A percentile compares a stretch with the other conserved stretches of the same genome.
Evolutionary conservation across 2,888 invertebrate genomes (phyloP).

Genomic region (Heterodera filipjevi): DNA sequence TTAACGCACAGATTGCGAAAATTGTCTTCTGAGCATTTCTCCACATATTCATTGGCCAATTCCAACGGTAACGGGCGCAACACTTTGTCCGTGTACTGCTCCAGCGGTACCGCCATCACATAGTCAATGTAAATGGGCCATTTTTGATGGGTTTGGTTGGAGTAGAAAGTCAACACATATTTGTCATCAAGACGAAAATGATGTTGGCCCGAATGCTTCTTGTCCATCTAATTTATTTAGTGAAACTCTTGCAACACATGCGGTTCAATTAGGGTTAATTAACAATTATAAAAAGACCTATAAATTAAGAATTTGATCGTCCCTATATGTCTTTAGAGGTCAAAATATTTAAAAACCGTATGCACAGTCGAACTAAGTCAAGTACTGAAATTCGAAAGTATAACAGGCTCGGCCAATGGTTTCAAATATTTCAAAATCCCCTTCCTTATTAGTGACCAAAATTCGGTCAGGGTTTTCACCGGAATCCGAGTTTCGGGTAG

Average conservation of each 20-base stretch:
- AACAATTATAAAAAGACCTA: too few relatives aligned
- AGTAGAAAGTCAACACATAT: constrained; percentile 57
- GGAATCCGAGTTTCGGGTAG: too few relatives aligned
- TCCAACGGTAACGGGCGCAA: constrained; percentile 58
- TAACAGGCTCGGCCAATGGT: too few relatives aligned
- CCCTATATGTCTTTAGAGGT: too few relatives aligned
- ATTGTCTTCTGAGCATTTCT: constrained; percentile 83
- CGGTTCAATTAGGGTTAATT: too few relatives aligned
- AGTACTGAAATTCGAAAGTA: too few relatives aligned
- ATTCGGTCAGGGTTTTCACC: too few relatives aligned
- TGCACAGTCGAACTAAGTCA: too few relatives aligned
- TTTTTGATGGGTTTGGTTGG: constrained; percentile 50
- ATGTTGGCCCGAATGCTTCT: constrained; percentile 36
- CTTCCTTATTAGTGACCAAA: too few relatives aligned
- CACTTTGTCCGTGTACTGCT: constrained; percentile 52
- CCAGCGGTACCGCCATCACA: constrained; percentile 59
- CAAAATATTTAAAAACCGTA: too few relatives aligned
- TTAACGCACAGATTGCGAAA: constrained; percentile 73
- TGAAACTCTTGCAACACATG: not conserved
- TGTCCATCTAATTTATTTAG: constrained; percentile 28
- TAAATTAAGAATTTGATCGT: too few relatives aligned
- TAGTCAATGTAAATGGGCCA: constrained; percentile 63
- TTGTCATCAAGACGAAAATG: constrained; percentile 61
- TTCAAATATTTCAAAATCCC: too few relatives aligned
- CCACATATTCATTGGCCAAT: constrained; percentile 78